Base-by-base conservation (phyloP, 2,113 vertebrate genomes). In the Callochromis pleurospilus region DNA sequence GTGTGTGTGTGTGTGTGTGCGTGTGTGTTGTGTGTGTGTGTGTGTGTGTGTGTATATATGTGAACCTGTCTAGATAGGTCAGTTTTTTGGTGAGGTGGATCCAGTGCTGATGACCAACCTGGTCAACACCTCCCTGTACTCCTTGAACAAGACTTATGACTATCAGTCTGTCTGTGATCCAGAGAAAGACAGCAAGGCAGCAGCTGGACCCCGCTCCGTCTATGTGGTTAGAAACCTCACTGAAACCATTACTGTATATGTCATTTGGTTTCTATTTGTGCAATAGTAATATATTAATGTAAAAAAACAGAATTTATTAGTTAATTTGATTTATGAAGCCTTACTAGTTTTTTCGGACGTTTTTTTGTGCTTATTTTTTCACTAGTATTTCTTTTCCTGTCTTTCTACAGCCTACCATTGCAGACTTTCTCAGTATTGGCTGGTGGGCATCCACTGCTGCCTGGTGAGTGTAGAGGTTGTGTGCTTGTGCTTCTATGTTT, bases 51-150 rank as follows among this genome's bases (percentile, higher is more conserved):
- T 21, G 21, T 21, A 21, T 79, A 2, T 80, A 5, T 86, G 17
- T 83, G 11, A 42, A 77, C 79, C 65, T 58, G 5, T 90, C 80
- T 79, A 97, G 96, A 96, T 96, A 26, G 96, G 96, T 75, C 97
- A 97, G 95, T 99, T 99, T 93, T 99, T 99, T 91, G 98, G 98
- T 45, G 98, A 99, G 90, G 98, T 99, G 90, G 98, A 99, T 80
- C 98, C 98, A 2, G 97, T 97, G 79, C 88, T 99, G 88, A 99
- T 99, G 98, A 94, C 96, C 92, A 97, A 97, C 81, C 95, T 99
- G 81, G 96, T 99, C 87, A 98, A 99, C 88, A 97, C 97, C 75
- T 98, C 98, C 3, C 90, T 99, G 5, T 99, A 98, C 92, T 97
- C 98, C 90, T 98, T 98, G 89, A 99, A 99, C 87, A 99, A 99